phyloP scores from a whole-genome alignment of 2,888 invertebrate species.

The Ectemnius continuus region DNA sequence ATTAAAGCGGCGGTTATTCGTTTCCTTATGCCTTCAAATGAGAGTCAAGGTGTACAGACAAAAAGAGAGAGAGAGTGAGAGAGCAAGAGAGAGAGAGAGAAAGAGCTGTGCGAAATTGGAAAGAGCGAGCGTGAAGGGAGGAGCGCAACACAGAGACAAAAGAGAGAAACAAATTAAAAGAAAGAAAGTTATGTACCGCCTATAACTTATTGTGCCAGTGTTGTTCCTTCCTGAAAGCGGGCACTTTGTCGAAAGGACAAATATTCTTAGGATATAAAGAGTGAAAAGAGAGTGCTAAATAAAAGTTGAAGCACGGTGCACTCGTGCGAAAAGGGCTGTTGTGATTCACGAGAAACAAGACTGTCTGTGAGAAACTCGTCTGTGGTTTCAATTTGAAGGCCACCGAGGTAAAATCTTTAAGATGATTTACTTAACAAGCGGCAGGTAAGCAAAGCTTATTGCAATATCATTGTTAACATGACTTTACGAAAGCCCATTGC shows the following conservation, averaged over 20 bases:
- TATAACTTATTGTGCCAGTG: constrained; percentile 16
- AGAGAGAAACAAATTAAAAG: constrained; percentile 1
- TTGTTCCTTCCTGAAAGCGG: constrained; percentile 4
- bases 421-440: too few relatives aligned
- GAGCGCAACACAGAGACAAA: neutral
- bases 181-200: neutral
- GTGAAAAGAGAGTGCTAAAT: constrained; percentile 3
- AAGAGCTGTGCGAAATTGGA: neutral
- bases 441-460: too few relatives aligned
- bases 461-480: constrained; percentile 10
- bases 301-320: neutral
- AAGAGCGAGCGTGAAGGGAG: constrained; percentile 2
- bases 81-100: constrained; percentile 4
- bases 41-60: neutral
- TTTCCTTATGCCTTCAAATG: constrained; percentile 7
- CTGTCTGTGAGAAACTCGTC: too few relatives aligned
- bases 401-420: neutral
- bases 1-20: constrained; percentile 11
- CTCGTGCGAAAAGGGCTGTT: neutral
- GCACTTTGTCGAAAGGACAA: neutral
- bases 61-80: constrained; percentile 2
- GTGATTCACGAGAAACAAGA: too few relatives aligned
- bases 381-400: neutral
- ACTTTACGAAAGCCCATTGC: neutral
- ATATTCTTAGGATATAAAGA: constrained; percentile 2